Base-by-base conservation (phyloP, 2,113 vertebrate genomes). In the Oncorhynchus mykiss region DNA sequence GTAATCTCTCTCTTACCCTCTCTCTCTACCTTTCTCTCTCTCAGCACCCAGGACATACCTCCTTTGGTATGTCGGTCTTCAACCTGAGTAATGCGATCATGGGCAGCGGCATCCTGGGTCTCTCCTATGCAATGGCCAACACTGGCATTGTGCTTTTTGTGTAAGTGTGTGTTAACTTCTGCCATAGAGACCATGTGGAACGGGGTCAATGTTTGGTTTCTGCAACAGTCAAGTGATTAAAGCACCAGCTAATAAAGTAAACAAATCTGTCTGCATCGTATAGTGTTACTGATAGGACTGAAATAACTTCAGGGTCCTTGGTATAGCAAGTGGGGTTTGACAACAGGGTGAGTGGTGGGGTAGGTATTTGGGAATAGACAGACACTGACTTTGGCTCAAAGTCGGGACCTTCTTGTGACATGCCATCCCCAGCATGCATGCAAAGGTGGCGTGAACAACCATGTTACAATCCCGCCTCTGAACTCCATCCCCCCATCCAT, bases 71-170 rank as follows among this genome's bases (percentile, higher is more conserved):
- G 95, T 99, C 97, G 0, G 94, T 96, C 0, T 99, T 99, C 87
- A 99, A 99, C 84, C 88, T 99, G 89, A 97, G 98, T 83, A 99
- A 99, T 0, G 98, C 98, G 85, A 99, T 99, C 82, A 99, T 99
- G 97, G 98, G 98, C 85, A 99, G 98, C 0, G 98, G 98, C 1
- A 99, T 99, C 84, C 89, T 99, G 79, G 97, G 97, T 31, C 89
- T 99, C 68, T 99, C 98, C 39, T 99, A 94, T 8, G 97, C 98
- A 68, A 97, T 99, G 97, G 97, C 98, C 67, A 99, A 99, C 91
- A 99, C 97, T 0, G 98, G 98, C 82, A 98, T 99, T 62, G 65
- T 98, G 12, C 92, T 99, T 73, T 99, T 99, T 70, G 73, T 95
- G 97, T 99, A 88, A 95, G 97, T 95, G 25, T 62, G 12, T 67